These are phyloP conservation scores for Hypomesus transpacificus DNA, from an alignment of 2,113 vertebrate genomes.

Conservation along the genomic window DNA sequence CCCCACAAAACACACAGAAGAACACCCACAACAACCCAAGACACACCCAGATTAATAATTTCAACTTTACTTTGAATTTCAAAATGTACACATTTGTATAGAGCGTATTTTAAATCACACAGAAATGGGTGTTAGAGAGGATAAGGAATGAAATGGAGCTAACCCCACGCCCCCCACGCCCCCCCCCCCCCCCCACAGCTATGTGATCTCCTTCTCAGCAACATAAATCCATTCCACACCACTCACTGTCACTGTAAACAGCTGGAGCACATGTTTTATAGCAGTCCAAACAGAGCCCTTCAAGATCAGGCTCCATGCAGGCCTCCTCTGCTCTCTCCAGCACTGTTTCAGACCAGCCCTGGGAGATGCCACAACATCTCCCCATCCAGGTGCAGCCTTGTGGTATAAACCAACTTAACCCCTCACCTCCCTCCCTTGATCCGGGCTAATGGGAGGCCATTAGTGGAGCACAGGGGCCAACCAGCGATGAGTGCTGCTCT, in stretches of 20 bases:
- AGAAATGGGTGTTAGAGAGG: too few relatives aligned
- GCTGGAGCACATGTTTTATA: constrained; percentile 43
- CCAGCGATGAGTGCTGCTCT: too few relatives aligned
- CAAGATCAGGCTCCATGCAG: constrained; percentile 3
- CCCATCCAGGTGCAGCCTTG: too few relatives aligned
- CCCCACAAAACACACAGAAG: constrained; percentile 49
- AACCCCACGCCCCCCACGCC: neutral
- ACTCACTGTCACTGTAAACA: constrained; percentile 21
- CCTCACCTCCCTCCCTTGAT: too few relatives aligned
- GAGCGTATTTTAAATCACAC: too few relatives aligned
- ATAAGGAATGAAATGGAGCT: constrained; percentile 15
- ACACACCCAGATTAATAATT: neutral
- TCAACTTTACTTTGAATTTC: neutral
- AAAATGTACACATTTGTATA: constrained; percentile 4
- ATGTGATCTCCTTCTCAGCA: constrained; percentile 19
- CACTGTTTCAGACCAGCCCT: constrained; percentile 13
- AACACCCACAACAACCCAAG: neutral
- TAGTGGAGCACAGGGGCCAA: too few relatives aligned
- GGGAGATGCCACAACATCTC: neutral
- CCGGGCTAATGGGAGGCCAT: too few relatives aligned
- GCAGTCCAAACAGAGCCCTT: constrained; percentile 30
- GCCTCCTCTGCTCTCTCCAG: neutral
- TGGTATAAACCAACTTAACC: too few relatives aligned
- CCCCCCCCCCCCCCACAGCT: neutral
- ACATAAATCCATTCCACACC: constrained; percentile 25